Percentiles rank a stretch among this genome's conserved stretches.
phyloP scores from a whole-genome alignment of 2,113 vertebrate species.

The Cheirogaleus medius region DNA sequence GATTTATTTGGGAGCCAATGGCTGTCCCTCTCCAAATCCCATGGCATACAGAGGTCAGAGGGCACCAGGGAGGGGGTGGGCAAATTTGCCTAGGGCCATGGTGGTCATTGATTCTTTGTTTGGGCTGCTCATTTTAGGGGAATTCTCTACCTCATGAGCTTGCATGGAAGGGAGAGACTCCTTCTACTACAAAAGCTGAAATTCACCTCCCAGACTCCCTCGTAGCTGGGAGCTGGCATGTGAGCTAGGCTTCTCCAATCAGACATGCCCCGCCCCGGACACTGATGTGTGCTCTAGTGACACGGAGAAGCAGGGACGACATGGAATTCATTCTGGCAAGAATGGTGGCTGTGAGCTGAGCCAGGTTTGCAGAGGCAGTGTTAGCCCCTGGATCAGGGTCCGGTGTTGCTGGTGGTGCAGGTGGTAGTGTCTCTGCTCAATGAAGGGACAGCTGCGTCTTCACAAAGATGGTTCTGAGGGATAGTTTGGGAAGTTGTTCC shows the following conservation, averaged over 20 bases:
- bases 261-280: background rate
- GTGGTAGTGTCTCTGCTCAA: background rate
- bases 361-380: background rate
- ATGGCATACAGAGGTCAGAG: background rate
- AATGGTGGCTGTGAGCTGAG: fast-evolving
- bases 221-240: fast-evolving
- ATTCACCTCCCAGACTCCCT: background rate
- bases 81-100: background rate
- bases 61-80: background rate
- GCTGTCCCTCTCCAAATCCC: background rate
- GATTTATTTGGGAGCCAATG: background rate
- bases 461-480: background rate
- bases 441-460: background rate
- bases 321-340: background rate
- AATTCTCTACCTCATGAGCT: background rate
- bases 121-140: background rate
- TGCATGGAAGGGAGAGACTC: background rate
- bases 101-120: background rate
- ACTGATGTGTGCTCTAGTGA: fast-evolving
- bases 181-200: background rate
- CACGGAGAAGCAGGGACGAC: fast-evolving
- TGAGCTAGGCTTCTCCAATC: background rate
- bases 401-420: fast-evolving
- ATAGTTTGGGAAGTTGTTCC: background rate
- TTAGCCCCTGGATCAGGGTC: background rate